phyloP scores from a whole-genome alignment of 2,797 vertebrate species.

The Neostethus bicornis region DNA sequence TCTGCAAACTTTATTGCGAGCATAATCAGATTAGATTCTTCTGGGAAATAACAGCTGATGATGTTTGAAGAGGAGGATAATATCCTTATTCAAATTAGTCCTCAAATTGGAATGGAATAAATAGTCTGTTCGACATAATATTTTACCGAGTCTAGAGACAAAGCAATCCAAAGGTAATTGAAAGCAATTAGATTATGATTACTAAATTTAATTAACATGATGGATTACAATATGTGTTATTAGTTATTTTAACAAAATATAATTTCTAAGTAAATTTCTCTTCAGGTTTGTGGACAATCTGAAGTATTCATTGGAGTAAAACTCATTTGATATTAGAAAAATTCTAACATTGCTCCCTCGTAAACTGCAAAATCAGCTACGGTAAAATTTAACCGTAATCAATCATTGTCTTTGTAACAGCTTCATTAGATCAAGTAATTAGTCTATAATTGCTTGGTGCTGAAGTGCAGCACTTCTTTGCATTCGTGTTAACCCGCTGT shows the following conservation, averaged over 20 bases:
- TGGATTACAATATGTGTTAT: conserved; percentile 45
- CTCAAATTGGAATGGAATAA: conserved; percentile 74
- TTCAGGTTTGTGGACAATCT: background rate
- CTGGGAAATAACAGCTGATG: conserved; percentile 76
- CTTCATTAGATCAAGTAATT: conserved; percentile 61
- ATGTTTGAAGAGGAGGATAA: conserved; percentile 75
- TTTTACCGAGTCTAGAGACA: conserved; percentile 63
- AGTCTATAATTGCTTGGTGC: conserved; percentile 57
- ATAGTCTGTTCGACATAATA: conserved; percentile 72
- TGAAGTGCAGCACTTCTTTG: conserved; percentile 45
- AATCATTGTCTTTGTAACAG: conserved; percentile 47
- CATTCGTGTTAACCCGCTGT: conserved; percentile 32
- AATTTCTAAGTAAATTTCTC: conserved; percentile 14
- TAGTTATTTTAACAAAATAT: conserved; percentile 17
- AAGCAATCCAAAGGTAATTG: conserved; percentile 68
- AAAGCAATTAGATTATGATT: conserved; percentile 73
- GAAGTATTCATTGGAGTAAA: conserved; percentile 11
- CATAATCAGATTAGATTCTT: conserved; percentile 76
- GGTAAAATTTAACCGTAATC: conserved; percentile 37
- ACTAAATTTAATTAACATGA: conserved; percentile 66
- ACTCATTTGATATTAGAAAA: conserved; percentile 7
- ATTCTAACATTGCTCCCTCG: background rate
- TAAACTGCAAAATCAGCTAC: conserved; percentile 12
- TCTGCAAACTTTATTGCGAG: conserved; percentile 58
- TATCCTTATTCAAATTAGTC: conserved; percentile 75